Base-by-base conservation (phyloP, 1,140 invertebrate genomes). In the Anastrepha obliqua region DNA sequence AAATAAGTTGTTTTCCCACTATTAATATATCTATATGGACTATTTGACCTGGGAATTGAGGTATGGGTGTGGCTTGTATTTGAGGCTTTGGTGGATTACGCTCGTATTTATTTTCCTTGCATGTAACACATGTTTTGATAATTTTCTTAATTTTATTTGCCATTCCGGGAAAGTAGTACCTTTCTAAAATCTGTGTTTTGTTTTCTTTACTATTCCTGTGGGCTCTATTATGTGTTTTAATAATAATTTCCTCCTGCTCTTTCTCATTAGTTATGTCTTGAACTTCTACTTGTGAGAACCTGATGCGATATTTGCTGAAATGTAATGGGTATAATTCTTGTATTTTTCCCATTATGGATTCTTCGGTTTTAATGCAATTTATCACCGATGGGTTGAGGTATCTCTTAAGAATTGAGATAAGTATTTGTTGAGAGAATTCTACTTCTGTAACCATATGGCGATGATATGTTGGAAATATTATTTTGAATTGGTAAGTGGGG, bases 281-380 rank as follows among this genome's bases (percentile, higher is more conserved):
- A 8, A 89, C 88, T 1, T 81, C 20, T 70, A 11, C 17, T 29
- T 78, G 62, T 2, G 88, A 88, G 17, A 88, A 89, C 85, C 87
- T 64, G 1, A 88, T 78, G 65, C 70, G 86, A 85, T 94, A 64
- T 81, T 20, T 85, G 17, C 78, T n/a, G 74, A 86, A 86, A 59
- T 88, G 67, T 17, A 60, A 11, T 60, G 64, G 85, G 51, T 87
- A 88, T 44, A 86, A 74, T 70, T 58, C 44, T 60, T 86, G 85
- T 17, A 87, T 74, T 88, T 78, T 44, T n/a, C 85, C 85, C 51
- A 88, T 55, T 7, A 64, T 78, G 3, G 20, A 2, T 8, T 88
- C 85, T 20, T 29, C 47, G 7, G 85, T 74, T 64, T 60, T 86
- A 17, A 86, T 59, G 15, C 88, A 58, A 15, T 87, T 88, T 17